These are phyloP conservation scores for Gopherus flavomarginatus DNA, from an alignment of 2,113 vertebrate species.

Conservation along the genomic window DNA sequence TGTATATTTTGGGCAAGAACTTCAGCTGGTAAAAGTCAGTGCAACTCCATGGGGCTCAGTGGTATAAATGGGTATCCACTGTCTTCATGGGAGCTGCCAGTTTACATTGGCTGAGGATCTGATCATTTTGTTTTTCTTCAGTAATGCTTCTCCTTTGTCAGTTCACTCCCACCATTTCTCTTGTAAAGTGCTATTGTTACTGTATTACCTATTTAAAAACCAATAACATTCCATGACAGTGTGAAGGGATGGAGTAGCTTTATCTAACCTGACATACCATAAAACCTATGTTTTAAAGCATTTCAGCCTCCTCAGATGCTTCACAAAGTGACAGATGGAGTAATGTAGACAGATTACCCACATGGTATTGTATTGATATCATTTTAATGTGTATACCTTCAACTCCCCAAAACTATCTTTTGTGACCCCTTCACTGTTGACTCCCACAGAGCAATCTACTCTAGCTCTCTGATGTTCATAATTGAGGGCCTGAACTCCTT, in stretches of 20 bases:
- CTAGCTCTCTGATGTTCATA: not conserved
- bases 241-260: not conserved
- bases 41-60: not conserved
- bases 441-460: not conserved
- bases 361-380: not conserved
- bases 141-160: rapidly evolving
- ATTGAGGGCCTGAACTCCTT: not conserved
- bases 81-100: not conserved
- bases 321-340: not conserved
- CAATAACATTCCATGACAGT: not conserved
- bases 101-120: not conserved
- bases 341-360: not conserved
- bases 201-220: not conserved
- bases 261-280: not conserved
- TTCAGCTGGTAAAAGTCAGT: not conserved
- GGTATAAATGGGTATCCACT: not conserved
- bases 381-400: not conserved
- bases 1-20: not conserved
- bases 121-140: not conserved
- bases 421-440: not conserved
- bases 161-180: rapidly evolving
- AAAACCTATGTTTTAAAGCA: not conserved
- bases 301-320: not conserved
- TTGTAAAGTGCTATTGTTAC: not conserved
- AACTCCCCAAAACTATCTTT: not conserved